A percentile compares a stretch with the other conserved stretches of the same genome.
Conservation (phyloP, 2,797 vertebrate genomes). For the Enteromius paludinosus region DNA sequence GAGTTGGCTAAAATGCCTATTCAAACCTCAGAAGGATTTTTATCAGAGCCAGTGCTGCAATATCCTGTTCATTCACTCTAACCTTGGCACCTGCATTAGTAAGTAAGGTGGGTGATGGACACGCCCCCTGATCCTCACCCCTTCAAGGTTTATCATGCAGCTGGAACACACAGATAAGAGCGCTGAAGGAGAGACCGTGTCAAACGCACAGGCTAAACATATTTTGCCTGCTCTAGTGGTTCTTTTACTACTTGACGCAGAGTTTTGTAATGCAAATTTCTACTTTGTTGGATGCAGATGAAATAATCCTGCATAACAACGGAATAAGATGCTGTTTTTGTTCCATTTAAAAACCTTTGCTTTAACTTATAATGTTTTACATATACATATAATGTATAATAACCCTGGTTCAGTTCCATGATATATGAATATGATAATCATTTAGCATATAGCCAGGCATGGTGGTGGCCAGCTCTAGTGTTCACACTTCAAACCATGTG, state of each 20-base stretch:
- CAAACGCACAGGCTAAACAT: constrained; percentile 14
- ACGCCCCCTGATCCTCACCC: constrained; percentile 18
- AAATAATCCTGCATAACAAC: background rate
- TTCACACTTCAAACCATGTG: background rate
- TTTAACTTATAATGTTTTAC: background rate
- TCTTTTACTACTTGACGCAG: background rate
- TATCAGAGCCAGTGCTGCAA: background rate
- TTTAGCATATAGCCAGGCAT: background rate
- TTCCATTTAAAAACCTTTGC: background rate
- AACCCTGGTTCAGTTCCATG: background rate
- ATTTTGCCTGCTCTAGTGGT: background rate
- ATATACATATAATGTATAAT: background rate
- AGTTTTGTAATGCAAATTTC: background rate
- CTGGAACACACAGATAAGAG: constrained; percentile 61
- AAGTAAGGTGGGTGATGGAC: constrained; percentile 25
- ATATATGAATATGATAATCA: background rate
- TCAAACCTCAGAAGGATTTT: background rate
- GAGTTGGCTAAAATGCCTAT: background rate
- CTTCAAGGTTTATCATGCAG: constrained; percentile 53
- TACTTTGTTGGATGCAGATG: background rate
- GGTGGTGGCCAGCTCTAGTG: background rate
- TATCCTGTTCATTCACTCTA: constrained; percentile 22
- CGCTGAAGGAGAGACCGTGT: constrained; percentile 16
- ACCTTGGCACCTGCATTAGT: constrained; percentile 37
- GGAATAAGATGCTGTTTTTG: background rate